Conservation (phyloP, 2,888 invertebrate species). For the Polymixis flavicincta region DNA sequence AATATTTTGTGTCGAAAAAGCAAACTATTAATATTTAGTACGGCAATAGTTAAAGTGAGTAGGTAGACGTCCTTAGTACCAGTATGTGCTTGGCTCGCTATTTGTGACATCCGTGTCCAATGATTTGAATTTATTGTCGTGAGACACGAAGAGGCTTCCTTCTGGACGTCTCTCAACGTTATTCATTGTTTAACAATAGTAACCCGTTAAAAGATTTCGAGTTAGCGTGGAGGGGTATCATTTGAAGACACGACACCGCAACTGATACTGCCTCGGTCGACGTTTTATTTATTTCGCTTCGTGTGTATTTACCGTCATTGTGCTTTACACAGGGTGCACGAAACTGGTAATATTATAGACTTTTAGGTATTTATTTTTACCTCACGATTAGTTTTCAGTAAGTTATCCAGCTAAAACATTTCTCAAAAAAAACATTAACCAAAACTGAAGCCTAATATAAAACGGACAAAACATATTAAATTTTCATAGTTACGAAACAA, state of each 20-base stretch:
- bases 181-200: slow-evolving; percentile 69
- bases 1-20: slow-evolving; percentile 20
- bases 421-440: not conserved
- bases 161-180: slow-evolving; percentile 60
- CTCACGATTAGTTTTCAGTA: not conserved
- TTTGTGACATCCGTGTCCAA: slow-evolving; percentile 65
- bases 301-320: slow-evolving; percentile 48
- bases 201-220: slow-evolving; percentile 68
- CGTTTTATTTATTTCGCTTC: slow-evolving; percentile 45
- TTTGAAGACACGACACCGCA: slow-evolving; percentile 68
- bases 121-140: slow-evolving; percentile 59
- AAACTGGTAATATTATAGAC: not conserved
- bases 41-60: slow-evolving; percentile 17
- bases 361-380: not conserved
- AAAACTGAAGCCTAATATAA: not conserved
- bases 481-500: slow-evolving; percentile 1
- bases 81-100: slow-evolving; percentile 61
- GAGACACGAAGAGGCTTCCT: slow-evolving; percentile 64
- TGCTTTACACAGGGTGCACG: slow-evolving; percentile 18
- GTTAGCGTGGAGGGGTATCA: slow-evolving; percentile 67
- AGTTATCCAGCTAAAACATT: not conserved
- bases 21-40: slow-evolving; percentile 27
- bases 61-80: slow-evolving; percentile 58
- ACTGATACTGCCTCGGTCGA: slow-evolving; percentile 26
- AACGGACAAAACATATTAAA: not conserved